These are phyloP conservation scores for fruit fly (Drosophila melanogaster) DNA, from an alignment of 1,140 invertebrate genomes.

Conservation along the genomic window Release_6_plus_ISO1_MT NT_033779.5:13141501-13142000, in stretches of 20 bases:
- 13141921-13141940: not conserved
- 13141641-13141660: slow-evolving; percentile 19
- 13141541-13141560: not conserved
- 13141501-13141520: too few relatives aligned
- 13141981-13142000: not conserved
- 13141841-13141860: slow-evolving; percentile 33
- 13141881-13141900: slow-evolving; percentile 12
- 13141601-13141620: not conserved
- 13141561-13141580: slow-evolving; percentile 2
- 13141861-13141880: slow-evolving; percentile 35
- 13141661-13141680: slow-evolving; percentile 10
- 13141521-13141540: not conserved
- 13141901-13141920: slow-evolving; percentile 6
- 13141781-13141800: slow-evolving; percentile 26
- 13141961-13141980: not conserved
- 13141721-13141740: slow-evolving; percentile 36
- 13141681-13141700: not conserved
- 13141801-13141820: slow-evolving; percentile 49
- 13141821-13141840: slow-evolving; percentile 37
- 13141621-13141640: slow-evolving; percentile 1
- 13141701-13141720: slow-evolving; percentile 25
- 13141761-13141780: slow-evolving; percentile 13
- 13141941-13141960: not conserved
- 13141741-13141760: slow-evolving; percentile 37
- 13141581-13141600: slow-evolving; percentile 20